These are phyloP conservation scores for Leucania comma DNA, from an alignment of 2,888 invertebrate species.

Conservation along the genomic window DNA sequence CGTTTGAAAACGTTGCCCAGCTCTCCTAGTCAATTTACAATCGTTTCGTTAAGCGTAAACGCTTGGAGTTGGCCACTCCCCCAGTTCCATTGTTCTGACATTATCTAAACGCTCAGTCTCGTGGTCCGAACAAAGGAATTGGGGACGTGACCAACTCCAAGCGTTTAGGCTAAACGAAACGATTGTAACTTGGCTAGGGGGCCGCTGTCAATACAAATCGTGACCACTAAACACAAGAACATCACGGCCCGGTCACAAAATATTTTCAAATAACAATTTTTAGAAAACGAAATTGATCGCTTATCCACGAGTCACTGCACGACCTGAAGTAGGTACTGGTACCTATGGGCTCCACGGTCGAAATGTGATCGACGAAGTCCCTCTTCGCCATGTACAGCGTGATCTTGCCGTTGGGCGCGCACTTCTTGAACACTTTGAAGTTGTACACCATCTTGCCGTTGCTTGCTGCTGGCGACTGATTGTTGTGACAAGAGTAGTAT, in stretches of 20 bases:
- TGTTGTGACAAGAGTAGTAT: background rate
- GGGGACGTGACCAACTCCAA: too few species aligned
- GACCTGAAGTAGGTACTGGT: background rate
- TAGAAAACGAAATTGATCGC: background rate
- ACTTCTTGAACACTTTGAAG: slow-evolving; percentile 97
- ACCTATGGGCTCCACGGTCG: slow-evolving; percentile 96
- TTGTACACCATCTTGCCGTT: slow-evolving; percentile 94
- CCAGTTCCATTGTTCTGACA: too few species aligned
- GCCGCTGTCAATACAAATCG: background rate
- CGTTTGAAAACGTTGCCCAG: background rate
- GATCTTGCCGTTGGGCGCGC: slow-evolving; percentile 96
- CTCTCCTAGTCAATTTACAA: too few species aligned
- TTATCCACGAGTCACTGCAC: slow-evolving; percentile 28
- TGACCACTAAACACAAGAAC: background rate
- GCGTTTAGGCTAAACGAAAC: too few species aligned
- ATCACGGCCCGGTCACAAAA: background rate
- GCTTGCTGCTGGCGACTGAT: slow-evolving; percentile 5
- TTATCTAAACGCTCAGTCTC: too few species aligned
- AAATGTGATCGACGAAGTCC: slow-evolving; percentile 97
- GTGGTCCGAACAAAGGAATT: too few species aligned
- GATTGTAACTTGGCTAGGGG: too few species aligned
- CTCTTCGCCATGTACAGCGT: slow-evolving; percentile 96
- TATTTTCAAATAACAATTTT: background rate
- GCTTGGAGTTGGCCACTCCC: too few species aligned
- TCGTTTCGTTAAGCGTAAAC: too few species aligned